Base-by-base conservation (phyloP, 2,888 invertebrate genomes). In the Allacma fusca region DNA sequence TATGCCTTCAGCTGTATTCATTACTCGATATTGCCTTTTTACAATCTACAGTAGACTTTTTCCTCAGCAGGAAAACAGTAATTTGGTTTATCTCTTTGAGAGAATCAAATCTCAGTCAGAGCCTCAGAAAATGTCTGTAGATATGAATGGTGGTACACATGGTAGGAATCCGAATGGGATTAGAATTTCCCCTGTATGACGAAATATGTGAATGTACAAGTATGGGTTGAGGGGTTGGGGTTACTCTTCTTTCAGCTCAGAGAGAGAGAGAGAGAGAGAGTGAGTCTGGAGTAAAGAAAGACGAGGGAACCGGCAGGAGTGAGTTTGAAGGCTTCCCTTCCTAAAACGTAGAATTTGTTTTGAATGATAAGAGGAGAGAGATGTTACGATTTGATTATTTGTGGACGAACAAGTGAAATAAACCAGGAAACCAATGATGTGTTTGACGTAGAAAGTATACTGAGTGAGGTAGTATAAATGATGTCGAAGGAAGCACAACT, bases 371-470 rank as follows among this genome's bases (percentile, higher is more conserved):
- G 62, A 12, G 26, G 16, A 16, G 57, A 57, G 57, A 57, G 57
- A 57, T 19, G 62, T 62, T 62, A 24, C 62, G 62, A 62, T 62
- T 62, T 62, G 62, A 62, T 62, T 62, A 62, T 62, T 62, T 62
- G 21, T 62, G 62, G 62, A 23, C 62, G 62, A 62, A 62, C 62
- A 62, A 24, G 62, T 62, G 62, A 62, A 62, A 62, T 62, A 62
- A 62, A 62, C 62, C 62, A 62, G 62, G 24, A 62, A 62, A 21
- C 62, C 62, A 62, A 19, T 62, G 62, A 62, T 62, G 62, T 62
- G 26, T 62, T 62, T 62, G 62, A 62, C 62, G 62, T 62, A 26
- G 62, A 62, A 62, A 62, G n/a, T n/a, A 62, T 62, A n/a, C 2
- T 62, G 62, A 23, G 62, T 62, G 62, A 62, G 62, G 23, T 26